Evolutionary conservation across 2,888 invertebrate species (phyloP).

Genomic region (Ganaspis brasiliensis): DNA sequence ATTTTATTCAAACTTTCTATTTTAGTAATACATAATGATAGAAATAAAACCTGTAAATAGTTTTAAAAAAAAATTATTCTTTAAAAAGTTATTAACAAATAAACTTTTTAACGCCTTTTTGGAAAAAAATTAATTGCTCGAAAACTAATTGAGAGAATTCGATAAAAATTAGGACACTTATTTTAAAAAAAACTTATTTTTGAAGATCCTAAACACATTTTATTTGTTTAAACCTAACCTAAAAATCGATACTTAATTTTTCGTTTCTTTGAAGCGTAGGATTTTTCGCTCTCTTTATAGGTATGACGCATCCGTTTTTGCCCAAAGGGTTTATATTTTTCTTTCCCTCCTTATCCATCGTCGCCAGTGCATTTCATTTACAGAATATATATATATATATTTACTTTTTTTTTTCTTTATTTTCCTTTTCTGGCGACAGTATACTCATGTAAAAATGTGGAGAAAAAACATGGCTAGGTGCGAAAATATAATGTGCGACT

Average conservation of each 20-base stretch:
- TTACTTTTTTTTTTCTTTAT: conserved; percentile 3
- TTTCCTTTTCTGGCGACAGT: background rate
- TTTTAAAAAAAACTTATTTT: no score
- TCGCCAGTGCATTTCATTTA: conserved; percentile 16
- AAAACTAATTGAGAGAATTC: no score
- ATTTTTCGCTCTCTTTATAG: conserved; percentile 32
- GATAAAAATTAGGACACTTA: no score
- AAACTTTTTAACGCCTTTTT: no score
- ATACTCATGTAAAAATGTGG: conserved; percentile 7
- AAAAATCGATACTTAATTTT: conserved; percentile 13
- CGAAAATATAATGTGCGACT: background rate
- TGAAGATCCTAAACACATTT: no score
- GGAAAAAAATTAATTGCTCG: no score
- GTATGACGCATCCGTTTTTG: background rate
- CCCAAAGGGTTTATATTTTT: conserved; percentile 25
- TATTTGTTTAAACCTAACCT: no score
- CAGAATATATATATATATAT: background rate
- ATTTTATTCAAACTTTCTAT: no score
- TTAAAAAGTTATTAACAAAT: no score
- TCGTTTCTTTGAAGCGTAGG: background rate
- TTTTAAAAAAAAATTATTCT: no score
- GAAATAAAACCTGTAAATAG: no score
- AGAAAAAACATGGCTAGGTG: conserved; percentile 30
- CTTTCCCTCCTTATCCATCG: conserved; percentile 8
- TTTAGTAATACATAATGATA: no score